Percentiles rank a stretch among this genome's conserved stretches.
Conservation (phyloP, 1,140 invertebrate genomes). For the Drosophila bipectinata region DNA sequence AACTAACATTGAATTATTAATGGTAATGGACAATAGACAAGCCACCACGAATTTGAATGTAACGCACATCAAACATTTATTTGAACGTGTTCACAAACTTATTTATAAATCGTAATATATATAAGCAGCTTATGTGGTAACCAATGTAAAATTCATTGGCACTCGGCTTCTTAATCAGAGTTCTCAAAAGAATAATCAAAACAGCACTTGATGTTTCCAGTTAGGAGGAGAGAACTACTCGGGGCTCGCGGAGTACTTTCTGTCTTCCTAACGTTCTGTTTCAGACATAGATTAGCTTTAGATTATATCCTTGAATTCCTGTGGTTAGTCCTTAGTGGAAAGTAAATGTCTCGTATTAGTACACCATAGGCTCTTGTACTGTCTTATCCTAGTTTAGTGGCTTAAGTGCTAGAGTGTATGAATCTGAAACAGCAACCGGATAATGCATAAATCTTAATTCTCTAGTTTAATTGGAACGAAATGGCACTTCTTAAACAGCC, state of each 20-base stretch:
- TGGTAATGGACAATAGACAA: neutral
- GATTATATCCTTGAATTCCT: constrained; percentile 12
- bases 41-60: neutral
- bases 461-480: constrained; percentile 40
- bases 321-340: constrained; percentile 13
- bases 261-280: constrained; percentile 14
- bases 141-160: constrained; percentile 39
- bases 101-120: constrained; percentile 60
- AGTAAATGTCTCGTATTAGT: constrained; percentile 38
- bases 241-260: constrained; percentile 26
- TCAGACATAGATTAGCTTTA: constrained; percentile 3
- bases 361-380: constrained; percentile 3
- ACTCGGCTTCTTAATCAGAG: constrained; percentile 8
- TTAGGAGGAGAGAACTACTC: constrained; percentile 26
- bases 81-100: constrained; percentile 54
- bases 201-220: neutral
- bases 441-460: constrained; percentile 24
- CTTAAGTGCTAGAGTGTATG: constrained; percentile 18
- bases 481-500: constrained; percentile 62
- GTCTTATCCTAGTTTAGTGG: constrained; percentile 19
- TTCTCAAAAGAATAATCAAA: constrained; percentile 14
- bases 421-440: constrained; percentile 34
- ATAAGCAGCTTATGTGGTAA: constrained; percentile 29
- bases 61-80: constrained; percentile 73
- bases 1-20: constrained; percentile 35